Evolutionary conservation across 2,888 invertebrate species (phyloP), one percentile per base, ranked within the genome.

Genomic region (Drosophila prostipennis): DNA sequence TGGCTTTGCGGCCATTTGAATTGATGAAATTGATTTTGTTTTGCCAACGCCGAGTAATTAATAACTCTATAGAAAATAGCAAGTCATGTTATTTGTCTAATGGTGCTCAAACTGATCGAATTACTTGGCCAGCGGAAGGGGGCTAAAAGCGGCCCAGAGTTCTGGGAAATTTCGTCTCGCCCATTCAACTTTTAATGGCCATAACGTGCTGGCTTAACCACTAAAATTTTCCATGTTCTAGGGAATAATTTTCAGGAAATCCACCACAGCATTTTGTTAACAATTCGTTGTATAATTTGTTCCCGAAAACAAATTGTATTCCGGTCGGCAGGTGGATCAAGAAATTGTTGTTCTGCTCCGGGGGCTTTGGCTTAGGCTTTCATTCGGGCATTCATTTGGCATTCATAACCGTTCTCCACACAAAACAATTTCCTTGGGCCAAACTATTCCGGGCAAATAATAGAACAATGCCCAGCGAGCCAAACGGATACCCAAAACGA

Each of bases 71-170:
- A 36, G 26, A 51, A 36, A 54, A 51, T 11, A 45, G 80, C 74
- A 56, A 79, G 78, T 82, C 84, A 83, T 79, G 71, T 63, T 72
- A 81, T 82, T 82, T 82, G 79, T 81, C 78, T 59, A 76, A 74
- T 76, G 67, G 57, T 36, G 14, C 58, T 63, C 36, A 46, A 56
- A 56, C 61, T 61, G 79, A 78, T 78, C 29, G 57, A 64, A 48
- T 60, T 64, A 37, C 42, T 14, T 4, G 26, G 14, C 0, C 34
- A 11, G 11, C n/a, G 40, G 10, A 11, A 10, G 23, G 51, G 29
- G 29, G 36, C 45, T 8, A 19, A 32, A 32, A 14, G 10, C 11
- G n/a, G 46, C 26, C 29, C 16, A 14, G 23, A 14, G 19, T 37
- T 26, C 36, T 40, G 26, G 39, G 34, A 37, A 52, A 63, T 16